Percentiles rank a stretch among this genome's conserved stretches.
These are phyloP conservation scores for Calypte anna DNA, from an alignment of 2,113 vertebrate species.

Conservation along the genomic window DNA sequence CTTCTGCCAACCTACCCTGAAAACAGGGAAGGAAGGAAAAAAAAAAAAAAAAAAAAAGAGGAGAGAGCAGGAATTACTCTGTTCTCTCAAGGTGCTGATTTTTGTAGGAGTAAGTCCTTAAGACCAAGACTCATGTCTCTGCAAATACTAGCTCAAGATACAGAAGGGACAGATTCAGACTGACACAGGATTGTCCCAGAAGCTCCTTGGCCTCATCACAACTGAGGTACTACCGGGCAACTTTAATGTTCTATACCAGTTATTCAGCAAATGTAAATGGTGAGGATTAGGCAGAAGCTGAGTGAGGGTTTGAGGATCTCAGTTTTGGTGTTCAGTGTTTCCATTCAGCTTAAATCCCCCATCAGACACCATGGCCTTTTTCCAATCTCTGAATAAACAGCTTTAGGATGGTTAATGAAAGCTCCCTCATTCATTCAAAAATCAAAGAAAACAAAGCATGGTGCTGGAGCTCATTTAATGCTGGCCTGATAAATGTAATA, in stretches of 20 bases:
- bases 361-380: background rate
- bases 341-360: background rate
- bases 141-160: background rate
- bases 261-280: constrained; percentile 5
- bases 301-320: background rate
- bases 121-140: background rate
- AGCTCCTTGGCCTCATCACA: background rate
- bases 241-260: background rate
- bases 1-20: too few species aligned
- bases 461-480: background rate
- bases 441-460: constrained; percentile 24
- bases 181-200: background rate
- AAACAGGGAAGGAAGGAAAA: too few species aligned
- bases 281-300: background rate
- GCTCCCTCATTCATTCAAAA: background rate
- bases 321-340: background rate
- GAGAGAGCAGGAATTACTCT: background rate
- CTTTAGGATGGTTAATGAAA: background rate
- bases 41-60: background rate
- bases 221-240: background rate
- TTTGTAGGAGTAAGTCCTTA: background rate
- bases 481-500: constrained; percentile 45
- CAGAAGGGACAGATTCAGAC: background rate
- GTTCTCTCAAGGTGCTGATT: background rate
- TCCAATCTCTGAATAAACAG: constrained; percentile 4